Evolutionary conservation across 2,113 vertebrate species (phyloP).

Genomic region (Oryzias curvinotus): DNA sequence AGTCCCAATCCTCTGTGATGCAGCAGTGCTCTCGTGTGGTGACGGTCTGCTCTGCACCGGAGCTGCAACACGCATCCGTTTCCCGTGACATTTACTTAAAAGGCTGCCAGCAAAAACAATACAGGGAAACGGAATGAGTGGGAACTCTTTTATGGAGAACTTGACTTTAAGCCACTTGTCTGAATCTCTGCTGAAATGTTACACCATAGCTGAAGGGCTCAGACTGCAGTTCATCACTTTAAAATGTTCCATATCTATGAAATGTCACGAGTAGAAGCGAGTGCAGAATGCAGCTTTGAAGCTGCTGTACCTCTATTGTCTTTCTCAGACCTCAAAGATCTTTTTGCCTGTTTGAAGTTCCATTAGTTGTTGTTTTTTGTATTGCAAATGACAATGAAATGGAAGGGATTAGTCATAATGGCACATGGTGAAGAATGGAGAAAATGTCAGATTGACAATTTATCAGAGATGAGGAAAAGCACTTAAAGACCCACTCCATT

Average conservation of each 20-base stretch:
- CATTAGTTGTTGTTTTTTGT: no score
- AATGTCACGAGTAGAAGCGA: conserved; percentile 22
- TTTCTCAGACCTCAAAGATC: conserved; percentile 24
- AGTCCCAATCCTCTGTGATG: conserved; percentile 9
- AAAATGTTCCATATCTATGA: conserved; percentile 33
- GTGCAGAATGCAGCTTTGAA: conserved; percentile 19
- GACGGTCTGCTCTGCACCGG: background rate
- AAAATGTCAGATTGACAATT: no score
- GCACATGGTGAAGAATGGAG: no score
- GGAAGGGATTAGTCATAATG: no score
- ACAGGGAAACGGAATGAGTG: background rate
- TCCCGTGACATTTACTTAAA: conserved; percentile 3
- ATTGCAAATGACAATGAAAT: no score
- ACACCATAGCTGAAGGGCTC: conserved; percentile 7
- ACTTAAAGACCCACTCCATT: no score
- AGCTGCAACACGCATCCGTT: background rate
- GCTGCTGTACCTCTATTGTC: conserved; percentile 6
- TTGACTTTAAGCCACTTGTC: conserved; percentile 2
- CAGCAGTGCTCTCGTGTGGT: conserved; percentile 61
- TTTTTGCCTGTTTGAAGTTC: conserved; percentile 12
- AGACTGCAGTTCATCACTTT: conserved; percentile 22
- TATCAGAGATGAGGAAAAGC: no score
- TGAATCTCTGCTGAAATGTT: background rate
- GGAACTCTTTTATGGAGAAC: background rate
- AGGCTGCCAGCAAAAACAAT: conserved; percentile 1